Conservation (phyloP, 2,113 vertebrate species). For the Erinaceus europaeus region DNA sequence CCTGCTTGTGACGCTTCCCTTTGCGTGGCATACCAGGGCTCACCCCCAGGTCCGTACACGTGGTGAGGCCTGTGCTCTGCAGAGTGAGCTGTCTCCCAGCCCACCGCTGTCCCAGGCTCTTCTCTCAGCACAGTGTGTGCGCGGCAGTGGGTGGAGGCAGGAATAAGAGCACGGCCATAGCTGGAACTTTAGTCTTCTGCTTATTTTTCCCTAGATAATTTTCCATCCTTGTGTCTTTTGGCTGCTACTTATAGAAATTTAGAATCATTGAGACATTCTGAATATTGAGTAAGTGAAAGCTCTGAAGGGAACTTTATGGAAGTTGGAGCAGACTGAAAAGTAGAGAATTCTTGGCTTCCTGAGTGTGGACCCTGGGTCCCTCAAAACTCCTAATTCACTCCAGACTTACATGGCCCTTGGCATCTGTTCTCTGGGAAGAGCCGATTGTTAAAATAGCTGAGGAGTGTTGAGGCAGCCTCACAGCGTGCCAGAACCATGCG, state of each 20-base stretch:
- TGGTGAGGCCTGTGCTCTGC: too few species aligned
- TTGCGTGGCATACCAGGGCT: too few species aligned
- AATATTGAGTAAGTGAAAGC: background rate
- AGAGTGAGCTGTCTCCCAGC: too few species aligned
- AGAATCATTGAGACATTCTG: background rate
- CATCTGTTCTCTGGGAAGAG: conserved; percentile 15
- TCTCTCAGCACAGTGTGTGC: background rate
- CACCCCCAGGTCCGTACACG: too few species aligned
- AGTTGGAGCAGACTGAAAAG: background rate
- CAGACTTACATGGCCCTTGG: conserved; percentile 18
- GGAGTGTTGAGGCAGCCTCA: background rate
- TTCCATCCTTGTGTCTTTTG: background rate
- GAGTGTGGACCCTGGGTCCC: background rate
- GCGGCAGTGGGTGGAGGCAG: background rate
- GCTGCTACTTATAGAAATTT: background rate
- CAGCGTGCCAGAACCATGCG: background rate
- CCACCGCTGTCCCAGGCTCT: background rate
- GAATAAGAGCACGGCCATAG: background rate
- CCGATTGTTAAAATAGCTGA: conserved; percentile 11
- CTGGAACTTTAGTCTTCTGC: background rate
- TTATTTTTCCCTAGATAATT: background rate
- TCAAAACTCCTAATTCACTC: background rate
- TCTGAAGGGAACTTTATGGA: background rate
- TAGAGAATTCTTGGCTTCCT: background rate
- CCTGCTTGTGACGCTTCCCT: too few species aligned